phyloP scores from a whole-genome alignment of 2,797 vertebrate species.

The Pseudochaenichthys georgianus region DNA sequence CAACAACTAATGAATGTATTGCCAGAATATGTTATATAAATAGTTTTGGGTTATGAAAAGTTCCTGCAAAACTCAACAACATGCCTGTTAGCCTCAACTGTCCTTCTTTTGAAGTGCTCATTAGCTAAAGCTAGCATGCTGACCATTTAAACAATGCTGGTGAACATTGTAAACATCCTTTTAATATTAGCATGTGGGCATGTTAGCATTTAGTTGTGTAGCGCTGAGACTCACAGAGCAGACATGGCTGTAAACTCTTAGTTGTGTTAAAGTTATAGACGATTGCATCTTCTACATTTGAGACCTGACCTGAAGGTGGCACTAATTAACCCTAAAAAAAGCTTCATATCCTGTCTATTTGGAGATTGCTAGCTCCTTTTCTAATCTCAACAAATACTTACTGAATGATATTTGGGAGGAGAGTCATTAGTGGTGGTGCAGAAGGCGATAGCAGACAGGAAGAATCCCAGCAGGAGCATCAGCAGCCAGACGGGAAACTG shows the following conservation, averaged over 20 bases:
- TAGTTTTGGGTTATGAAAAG: neutral
- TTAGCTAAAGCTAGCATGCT: neutral
- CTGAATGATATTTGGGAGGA: constrained; percentile 90
- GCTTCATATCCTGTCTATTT: no score
- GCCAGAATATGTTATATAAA: neutral
- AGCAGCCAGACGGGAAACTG: constrained; percentile 91
- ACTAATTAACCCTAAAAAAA: no score
- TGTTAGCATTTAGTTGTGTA: no score
- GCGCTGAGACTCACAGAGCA: no score
- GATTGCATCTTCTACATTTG: neutral
- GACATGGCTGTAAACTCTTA: no score
- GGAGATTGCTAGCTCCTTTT: no score
- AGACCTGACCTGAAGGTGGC: neutral
- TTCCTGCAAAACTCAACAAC: neutral
- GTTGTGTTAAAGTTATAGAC: no score
- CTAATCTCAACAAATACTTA: constrained; percentile 76
- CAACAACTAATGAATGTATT: neutral
- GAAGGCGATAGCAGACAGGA: constrained; percentile 87
- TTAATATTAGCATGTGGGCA: no score
- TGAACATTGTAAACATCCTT: no score
- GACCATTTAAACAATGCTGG: neutral
- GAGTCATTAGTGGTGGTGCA: constrained; percentile 88
- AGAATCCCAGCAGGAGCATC: constrained; percentile 82
- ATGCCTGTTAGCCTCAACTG: neutral
- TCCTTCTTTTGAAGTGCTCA: neutral